A percentile compares a stretch with the other conserved stretches of the same genome.
Conservation (phyloP, 1,140 invertebrate species). For the Choristoneura fumiferana region DNA sequence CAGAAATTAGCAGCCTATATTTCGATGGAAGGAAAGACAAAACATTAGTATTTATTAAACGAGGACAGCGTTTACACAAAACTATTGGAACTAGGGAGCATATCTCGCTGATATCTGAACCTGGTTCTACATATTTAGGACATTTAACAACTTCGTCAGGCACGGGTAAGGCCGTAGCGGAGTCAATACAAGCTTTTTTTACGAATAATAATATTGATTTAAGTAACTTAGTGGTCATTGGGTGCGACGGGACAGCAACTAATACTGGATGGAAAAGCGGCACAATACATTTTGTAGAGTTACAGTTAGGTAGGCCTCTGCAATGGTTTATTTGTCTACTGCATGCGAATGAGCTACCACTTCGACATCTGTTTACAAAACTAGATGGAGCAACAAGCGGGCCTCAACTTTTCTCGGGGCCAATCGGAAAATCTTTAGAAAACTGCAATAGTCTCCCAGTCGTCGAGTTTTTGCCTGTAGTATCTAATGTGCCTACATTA, state of each 20-base stretch:
- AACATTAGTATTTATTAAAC: constrained; percentile 30
- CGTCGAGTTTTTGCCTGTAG: neutral
- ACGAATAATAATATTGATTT: constrained; percentile 14
- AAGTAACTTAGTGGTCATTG: constrained; percentile 26
- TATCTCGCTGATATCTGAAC: constrained; percentile 40
- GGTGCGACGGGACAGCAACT: constrained; percentile 37
- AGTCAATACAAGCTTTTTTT: constrained; percentile 30
- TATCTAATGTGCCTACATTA: constrained; percentile 3
- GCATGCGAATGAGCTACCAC: constrained; percentile 26
- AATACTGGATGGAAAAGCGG: constrained; percentile 35
- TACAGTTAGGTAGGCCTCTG: constrained; percentile 25
- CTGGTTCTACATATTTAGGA: constrained; percentile 36
- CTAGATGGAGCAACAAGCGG: constrained; percentile 40
- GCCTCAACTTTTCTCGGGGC: constrained; percentile 34
- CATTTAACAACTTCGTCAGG: constrained; percentile 34
- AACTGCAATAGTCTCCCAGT: constrained; percentile 32
- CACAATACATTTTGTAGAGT: constrained; percentile 33
- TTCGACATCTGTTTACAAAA: constrained; percentile 42
- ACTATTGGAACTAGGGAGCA: constrained; percentile 24
- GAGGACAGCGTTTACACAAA: constrained; percentile 23
- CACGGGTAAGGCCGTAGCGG: constrained; percentile 11
- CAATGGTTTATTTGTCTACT: constrained; percentile 29
- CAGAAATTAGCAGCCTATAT: neutral
- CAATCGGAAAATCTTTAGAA: constrained; percentile 34
- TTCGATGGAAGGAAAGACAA: constrained; percentile 27